phyloP scores from a whole-genome alignment of 2,113 vertebrate species.

The Scophthalmus maximus region DNA sequence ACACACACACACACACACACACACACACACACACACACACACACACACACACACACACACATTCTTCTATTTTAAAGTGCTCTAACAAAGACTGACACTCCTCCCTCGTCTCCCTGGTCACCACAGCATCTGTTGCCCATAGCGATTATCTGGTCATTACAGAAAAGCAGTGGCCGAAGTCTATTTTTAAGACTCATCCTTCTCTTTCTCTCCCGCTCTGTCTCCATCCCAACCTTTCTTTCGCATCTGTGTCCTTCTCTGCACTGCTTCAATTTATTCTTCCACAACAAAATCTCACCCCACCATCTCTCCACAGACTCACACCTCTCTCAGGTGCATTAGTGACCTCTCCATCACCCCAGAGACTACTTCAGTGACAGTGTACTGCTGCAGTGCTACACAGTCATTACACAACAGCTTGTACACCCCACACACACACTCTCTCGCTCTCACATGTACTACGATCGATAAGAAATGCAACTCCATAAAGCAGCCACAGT shows the following conservation, averaged over 20 bases:
- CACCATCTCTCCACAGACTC: slow-evolving; percentile 5
- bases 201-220: slow-evolving; percentile 11
- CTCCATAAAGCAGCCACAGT: too few species aligned
- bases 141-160: slow-evolving; percentile 62
- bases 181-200: slow-evolving; percentile 15
- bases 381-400: slow-evolving; percentile 30
- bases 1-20: slow-evolving; percentile 29
- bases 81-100: slow-evolving; percentile 24
- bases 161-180: slow-evolving; percentile 39
- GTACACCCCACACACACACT: slow-evolving; percentile 5
- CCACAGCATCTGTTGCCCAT: slow-evolving; percentile 66
- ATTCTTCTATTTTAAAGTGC: slow-evolving; percentile 32
- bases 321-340: slow-evolving; percentile 24
- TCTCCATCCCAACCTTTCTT: not conserved
- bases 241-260: slow-evolving; percentile 8
- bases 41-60: slow-evolving; percentile 17
- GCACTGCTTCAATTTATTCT: not conserved
- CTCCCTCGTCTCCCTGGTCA: slow-evolving; percentile 39
- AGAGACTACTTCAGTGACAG: slow-evolving; percentile 41
- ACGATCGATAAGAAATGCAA: too few species aligned
- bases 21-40: slow-evolving; percentile 14
- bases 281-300: slow-evolving; percentile 7
- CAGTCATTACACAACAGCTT: slow-evolving; percentile 7
- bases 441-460: not conserved
- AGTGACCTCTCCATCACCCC: slow-evolving; percentile 46